A percentile compares a stretch with the other conserved stretches of the same genome.
phyloP scores from a whole-genome alignment of 1,140 invertebrate species.

The Alviniconcha marisindica region DNA sequence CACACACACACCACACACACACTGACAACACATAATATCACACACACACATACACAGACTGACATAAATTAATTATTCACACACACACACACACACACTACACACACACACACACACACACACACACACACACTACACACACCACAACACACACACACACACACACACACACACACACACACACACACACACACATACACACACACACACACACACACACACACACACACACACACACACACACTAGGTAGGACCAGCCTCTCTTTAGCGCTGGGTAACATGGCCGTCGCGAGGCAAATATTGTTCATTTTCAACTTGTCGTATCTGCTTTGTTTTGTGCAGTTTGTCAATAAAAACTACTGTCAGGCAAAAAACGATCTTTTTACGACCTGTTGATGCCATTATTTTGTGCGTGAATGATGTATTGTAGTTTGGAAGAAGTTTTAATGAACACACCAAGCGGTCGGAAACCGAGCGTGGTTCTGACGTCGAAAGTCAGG shows the following conservation, averaged over 20 bases:
- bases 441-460: too few relatives aligned
- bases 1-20: neutral
- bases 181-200: slow-evolving; percentile 5
- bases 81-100: slow-evolving; percentile 5
- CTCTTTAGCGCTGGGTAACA: neutral
- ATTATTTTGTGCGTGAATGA: neutral
- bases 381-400: neutral
- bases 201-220: neutral
- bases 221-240: slow-evolving; percentile 24
- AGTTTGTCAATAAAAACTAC: neutral
- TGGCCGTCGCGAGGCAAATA: neutral
- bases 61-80: too few relatives aligned
- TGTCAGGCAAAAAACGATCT: neutral
- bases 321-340: neutral
- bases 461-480: too few relatives aligned
- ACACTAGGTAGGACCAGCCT: too few relatives aligned
- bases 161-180: neutral
- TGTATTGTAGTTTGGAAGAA: too few relatives aligned
- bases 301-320: neutral
- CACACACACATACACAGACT: neutral
- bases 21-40: neutral
- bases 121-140: slow-evolving; percentile 15
- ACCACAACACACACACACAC: neutral
- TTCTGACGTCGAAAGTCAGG: too few relatives aligned
- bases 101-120: slow-evolving; percentile 10